Evolutionary conservation across 2,113 vertebrate species (phyloP).

Genomic region (Actenoides lindsayi): DNA sequence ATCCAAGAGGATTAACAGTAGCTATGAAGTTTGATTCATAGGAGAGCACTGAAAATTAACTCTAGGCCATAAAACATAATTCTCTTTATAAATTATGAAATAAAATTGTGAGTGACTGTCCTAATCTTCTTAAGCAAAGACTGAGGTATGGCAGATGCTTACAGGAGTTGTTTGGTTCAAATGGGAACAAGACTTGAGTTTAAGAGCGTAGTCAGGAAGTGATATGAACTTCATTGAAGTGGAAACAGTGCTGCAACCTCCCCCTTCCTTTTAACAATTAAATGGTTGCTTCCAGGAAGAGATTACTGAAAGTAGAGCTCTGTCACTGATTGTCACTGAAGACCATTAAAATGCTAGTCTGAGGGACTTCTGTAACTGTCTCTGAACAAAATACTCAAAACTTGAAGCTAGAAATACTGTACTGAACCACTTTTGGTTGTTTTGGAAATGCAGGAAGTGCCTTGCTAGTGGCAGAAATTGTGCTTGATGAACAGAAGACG

Average conservation of each 20-base stretch:
- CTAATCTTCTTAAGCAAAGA: background rate
- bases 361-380: background rate
- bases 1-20: background rate
- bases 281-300: background rate
- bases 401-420: background rate
- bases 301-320: background rate
- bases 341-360: background rate
- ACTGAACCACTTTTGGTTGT: slow-evolving; percentile 24
- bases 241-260: background rate
- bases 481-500: slow-evolving; percentile 79
- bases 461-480: slow-evolving; percentile 86
- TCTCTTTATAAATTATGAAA: background rate
- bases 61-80: background rate
- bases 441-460: slow-evolving; percentile 78
- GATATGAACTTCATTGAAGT: background rate
- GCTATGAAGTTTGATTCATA: background rate
- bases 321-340: background rate
- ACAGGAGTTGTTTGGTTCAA: background rate
- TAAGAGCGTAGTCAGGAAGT: background rate
- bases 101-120: background rate
- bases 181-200: background rate
- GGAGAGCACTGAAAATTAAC: background rate
- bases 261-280: background rate
- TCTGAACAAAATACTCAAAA: background rate
- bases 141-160: background rate